Evolutionary conservation across 2,113 vertebrate genomes (phyloP), one percentile per base, ranked within the genome.

Genomic region (Tringa solitaria): DNA sequence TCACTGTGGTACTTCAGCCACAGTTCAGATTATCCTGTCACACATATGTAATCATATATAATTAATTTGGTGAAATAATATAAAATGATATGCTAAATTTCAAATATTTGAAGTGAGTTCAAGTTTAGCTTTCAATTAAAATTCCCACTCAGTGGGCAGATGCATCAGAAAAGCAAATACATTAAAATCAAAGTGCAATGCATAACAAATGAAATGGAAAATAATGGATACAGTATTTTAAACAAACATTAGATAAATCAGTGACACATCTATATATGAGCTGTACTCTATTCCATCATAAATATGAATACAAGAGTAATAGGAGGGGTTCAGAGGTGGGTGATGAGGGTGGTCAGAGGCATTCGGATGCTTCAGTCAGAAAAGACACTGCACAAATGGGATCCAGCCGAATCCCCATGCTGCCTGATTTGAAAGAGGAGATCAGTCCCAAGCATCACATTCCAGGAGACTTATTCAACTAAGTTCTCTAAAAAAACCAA

Each of bases 121-220:
- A 85, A 92, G 50, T 77, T 88, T 85, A 80, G 53, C 85, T 93
- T 91, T 93, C 45, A 80, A 53, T 96, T 96, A 87, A 79, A 93
- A 94, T 92, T 61, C 19, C 53, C 37, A 65, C 37, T 65, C 26
- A 68, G 33, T 92, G 70, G 67, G 57, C 57, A 90, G 45, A 90
- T 83, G 45, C 41, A 83, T 88, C 78, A 80, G 24, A 15, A 88
- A 83, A 90, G 39, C 57, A 95, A 79, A 82, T 73, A n/a, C 22
- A 73, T 87, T 72, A 82, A 91, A 96, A 75, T 75, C 15, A 26
- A 91, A 90, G 24, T 57, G 61, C 6, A 79, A 3, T 64, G 48
- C 39, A 19, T 88, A 87, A 88, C 5, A 5, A 90, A 83, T 48
- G 10, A 88, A 73, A 80, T 48, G 41, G 67, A 92, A 92, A 92